A percentile compares a stretch with the other conserved stretches of the same genome.
phyloP scores from a whole-genome alignment of 1,140 invertebrate genomes.

The Ceratosolen fusciceps region DNA sequence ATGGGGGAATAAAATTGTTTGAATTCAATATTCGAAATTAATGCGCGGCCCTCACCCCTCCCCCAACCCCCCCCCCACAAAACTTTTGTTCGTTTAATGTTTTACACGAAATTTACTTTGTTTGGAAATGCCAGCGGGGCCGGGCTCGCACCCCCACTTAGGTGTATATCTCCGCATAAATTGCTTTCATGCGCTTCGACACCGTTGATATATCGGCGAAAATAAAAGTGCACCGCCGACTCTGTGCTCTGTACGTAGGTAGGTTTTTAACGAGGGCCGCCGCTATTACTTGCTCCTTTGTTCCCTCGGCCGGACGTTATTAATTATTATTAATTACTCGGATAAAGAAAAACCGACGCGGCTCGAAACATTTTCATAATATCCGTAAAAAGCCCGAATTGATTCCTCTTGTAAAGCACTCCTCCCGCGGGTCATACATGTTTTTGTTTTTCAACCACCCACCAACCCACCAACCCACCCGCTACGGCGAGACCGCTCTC shows the following conservation, averaged over 20 bases:
- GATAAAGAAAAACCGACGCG: not conserved
- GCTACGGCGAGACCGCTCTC: too few relatives aligned
- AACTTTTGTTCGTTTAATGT: slow-evolving; percentile 19
- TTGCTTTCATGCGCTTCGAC: not conserved
- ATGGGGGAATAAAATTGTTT: slow-evolving; percentile 4
- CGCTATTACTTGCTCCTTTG: not conserved
- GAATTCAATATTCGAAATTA: slow-evolving; percentile 25
- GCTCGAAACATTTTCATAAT: not conserved
- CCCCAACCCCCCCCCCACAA: too few relatives aligned
- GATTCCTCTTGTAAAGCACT: not conserved
- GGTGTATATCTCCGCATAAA: not conserved
- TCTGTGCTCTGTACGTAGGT: too few relatives aligned
- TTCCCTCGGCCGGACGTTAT: not conserved
- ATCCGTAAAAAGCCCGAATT: not conserved
- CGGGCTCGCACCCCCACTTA: not conserved
- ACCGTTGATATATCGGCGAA: not conserved
- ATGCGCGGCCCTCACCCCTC: not conserved
- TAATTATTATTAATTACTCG: not conserved
- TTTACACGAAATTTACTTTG: slow-evolving; percentile 29
- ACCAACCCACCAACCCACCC: too few relatives aligned
- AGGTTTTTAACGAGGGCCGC: not conserved
- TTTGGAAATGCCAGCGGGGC: slow-evolving; percentile 25
- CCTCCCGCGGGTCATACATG: not conserved
- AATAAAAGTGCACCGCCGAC: not conserved
- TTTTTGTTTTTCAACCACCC: too few relatives aligned